These are phyloP conservation scores for Nineta flava DNA, from an alignment of 2,888 invertebrate species.

Conservation along the genomic window DNA sequence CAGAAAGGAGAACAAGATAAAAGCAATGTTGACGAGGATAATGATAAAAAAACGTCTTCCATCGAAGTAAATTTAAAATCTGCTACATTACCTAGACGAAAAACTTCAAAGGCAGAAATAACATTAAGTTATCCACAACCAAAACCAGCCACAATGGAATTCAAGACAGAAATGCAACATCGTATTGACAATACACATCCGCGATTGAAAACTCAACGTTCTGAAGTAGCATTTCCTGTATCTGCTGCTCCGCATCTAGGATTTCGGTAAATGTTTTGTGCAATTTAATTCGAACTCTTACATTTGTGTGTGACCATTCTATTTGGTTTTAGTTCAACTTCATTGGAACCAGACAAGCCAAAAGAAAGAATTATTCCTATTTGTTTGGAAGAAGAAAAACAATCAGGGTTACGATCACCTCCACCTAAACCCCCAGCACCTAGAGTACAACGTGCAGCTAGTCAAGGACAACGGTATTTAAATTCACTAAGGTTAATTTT, in stretches of 20 bases:
- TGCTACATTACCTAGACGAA: slow-evolving; percentile 46
- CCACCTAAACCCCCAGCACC: slow-evolving; percentile 30
- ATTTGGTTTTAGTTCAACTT: slow-evolving; percentile 30
- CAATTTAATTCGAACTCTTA: background rate
- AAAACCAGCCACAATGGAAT: slow-evolving; percentile 30
- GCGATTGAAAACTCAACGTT: slow-evolving; percentile 30
- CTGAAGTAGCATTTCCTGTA: slow-evolving; percentile 41
- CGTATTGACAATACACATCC: slow-evolving; percentile 29
- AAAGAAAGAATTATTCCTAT: slow-evolving; percentile 56
- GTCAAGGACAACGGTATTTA: slow-evolving; percentile 22
- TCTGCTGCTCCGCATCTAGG: slow-evolving; percentile 19
- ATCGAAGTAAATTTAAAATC: slow-evolving; percentile 50
- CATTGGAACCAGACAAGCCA: slow-evolving; percentile 35
- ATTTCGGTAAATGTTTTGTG: slow-evolving; percentile 5
- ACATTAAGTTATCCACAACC: slow-evolving; percentile 35
- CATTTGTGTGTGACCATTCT: background rate
- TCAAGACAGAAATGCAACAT: slow-evolving; percentile 44
- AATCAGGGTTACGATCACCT: slow-evolving; percentile 22
- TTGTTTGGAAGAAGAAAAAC: slow-evolving; percentile 25
- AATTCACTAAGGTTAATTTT: no score
- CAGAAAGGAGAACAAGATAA: slow-evolving; percentile 9
- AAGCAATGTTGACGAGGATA: slow-evolving; percentile 15
- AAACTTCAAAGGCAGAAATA: slow-evolving; percentile 47
- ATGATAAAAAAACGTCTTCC: slow-evolving; percentile 36
- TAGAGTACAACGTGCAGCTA: slow-evolving; percentile 30